Evolutionary conservation across 2,113 vertebrate genomes (phyloP).

Genomic region (Chaetodon auriga): DNA sequence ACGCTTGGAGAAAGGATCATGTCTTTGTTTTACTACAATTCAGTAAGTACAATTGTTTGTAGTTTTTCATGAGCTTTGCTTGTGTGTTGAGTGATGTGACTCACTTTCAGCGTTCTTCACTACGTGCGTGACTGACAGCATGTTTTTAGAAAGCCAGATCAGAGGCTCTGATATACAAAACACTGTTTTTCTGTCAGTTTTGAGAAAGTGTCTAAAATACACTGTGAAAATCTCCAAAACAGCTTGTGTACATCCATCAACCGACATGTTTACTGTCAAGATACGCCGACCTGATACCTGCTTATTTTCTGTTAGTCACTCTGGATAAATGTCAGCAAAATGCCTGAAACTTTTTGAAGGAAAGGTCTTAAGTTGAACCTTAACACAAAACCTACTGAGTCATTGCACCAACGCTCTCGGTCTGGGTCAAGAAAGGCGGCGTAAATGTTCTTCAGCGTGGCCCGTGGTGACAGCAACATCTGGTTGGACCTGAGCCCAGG

Average conservation of each 20-base stretch:
- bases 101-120: not conserved
- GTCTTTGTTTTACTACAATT: slow-evolving; percentile 23
- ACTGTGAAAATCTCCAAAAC: not conserved
- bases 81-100: not conserved
- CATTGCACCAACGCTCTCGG: not conserved
- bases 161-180: not conserved
- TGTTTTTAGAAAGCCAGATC: not conserved
- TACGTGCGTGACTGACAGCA: not conserved
- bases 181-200: too few species aligned
- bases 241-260: not conserved
- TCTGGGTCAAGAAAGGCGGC: slow-evolving; percentile 27
- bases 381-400: not conserved
- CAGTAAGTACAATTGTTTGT: not conserved
- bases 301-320: not conserved
- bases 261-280: not conserved
- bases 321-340: slow-evolving; percentile 1
- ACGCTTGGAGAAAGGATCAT: not conserved
- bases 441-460: slow-evolving; percentile 48
- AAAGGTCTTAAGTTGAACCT: not conserved
- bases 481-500: slow-evolving; percentile 63
- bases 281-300: not conserved
- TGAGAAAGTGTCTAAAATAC: too few species aligned
- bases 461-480: slow-evolving; percentile 67
- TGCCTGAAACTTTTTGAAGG: not conserved
- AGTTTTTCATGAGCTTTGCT: not conserved